Evolutionary conservation across 2,113 vertebrate species (phyloP).

Genomic region (Dissostichus mawsoni): DNA sequence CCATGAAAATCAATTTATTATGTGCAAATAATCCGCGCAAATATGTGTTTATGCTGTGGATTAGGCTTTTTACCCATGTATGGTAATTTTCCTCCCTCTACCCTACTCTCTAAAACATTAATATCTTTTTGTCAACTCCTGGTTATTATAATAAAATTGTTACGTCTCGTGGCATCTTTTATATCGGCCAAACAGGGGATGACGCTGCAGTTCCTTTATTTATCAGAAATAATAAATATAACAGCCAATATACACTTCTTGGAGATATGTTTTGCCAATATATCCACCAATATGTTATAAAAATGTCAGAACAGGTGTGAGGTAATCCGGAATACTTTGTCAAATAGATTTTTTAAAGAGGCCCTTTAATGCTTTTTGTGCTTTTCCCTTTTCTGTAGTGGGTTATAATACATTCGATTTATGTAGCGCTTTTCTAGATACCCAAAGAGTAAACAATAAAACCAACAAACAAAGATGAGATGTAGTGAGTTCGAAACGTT

Average conservation of each 20-base stretch:
- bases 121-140: not conserved
- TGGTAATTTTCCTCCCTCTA: not conserved
- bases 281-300: not conserved
- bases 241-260: not conserved
- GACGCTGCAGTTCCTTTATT: not conserved
- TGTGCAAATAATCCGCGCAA: conserved; percentile 8
- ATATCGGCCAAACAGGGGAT: not conserved
- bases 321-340: not conserved
- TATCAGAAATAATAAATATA: not conserved
- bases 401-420: too few relatives aligned
- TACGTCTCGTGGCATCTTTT: not conserved
- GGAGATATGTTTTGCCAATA: not conserved
- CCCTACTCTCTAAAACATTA: not conserved
- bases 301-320: not conserved
- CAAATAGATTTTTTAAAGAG: too few relatives aligned
- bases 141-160: not conserved
- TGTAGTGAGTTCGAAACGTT: too few relatives aligned
- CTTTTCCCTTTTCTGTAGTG: too few relatives aligned
- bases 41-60: conserved; percentile 11
- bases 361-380: too few relatives aligned
- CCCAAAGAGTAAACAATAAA: too few relatives aligned
- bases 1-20: conserved; percentile 23
- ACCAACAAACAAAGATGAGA: too few relatives aligned
- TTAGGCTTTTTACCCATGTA: conserved; percentile 18
- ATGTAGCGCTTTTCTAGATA: too few relatives aligned